Conservation (phyloP, 2,888 invertebrate species). For the Hyalella azteca region DNA sequence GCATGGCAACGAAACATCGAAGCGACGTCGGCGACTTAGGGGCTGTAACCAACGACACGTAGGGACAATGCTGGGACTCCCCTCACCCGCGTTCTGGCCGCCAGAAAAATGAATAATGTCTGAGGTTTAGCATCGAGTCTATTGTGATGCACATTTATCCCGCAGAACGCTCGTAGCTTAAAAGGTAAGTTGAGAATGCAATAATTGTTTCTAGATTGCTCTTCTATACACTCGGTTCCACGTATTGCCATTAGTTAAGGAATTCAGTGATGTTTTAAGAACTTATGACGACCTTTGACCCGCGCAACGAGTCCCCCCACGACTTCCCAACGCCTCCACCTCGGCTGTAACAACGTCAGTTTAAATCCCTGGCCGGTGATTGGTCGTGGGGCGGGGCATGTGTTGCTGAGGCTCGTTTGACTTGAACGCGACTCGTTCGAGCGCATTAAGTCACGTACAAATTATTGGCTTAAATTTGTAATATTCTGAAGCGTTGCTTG, state of each 20-base stretch:
- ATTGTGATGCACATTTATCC: too few relatives aligned
- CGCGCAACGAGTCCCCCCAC: not conserved
- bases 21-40: slow-evolving; percentile 17
- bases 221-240: too few relatives aligned
- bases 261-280: slow-evolving; percentile 15
- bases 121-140: not conserved
- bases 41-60: slow-evolving; percentile 33
- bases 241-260: slow-evolving; percentile 10
- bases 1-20: slow-evolving; percentile 30
- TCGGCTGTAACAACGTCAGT: slow-evolving; percentile 6
- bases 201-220: too few relatives aligned
- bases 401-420: not conserved
- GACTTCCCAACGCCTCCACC: not conserved
- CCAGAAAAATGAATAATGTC: not conserved
- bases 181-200: too few relatives aligned
- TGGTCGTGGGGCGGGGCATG: not conserved
- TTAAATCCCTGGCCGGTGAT: not conserved
- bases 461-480: not conserved
- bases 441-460: not conserved
- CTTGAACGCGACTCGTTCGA: slow-evolving; percentile 13
- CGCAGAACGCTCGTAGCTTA: too few relatives aligned
- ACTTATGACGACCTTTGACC: slow-evolving; percentile 20
- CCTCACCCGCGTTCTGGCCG: not conserved
- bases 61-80: slow-evolving; percentile 4
- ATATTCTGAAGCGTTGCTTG: not conserved